Evolutionary conservation across 2,888 invertebrate genomes (phyloP).

Genomic region (Chaitophorus viminalis): DNA sequence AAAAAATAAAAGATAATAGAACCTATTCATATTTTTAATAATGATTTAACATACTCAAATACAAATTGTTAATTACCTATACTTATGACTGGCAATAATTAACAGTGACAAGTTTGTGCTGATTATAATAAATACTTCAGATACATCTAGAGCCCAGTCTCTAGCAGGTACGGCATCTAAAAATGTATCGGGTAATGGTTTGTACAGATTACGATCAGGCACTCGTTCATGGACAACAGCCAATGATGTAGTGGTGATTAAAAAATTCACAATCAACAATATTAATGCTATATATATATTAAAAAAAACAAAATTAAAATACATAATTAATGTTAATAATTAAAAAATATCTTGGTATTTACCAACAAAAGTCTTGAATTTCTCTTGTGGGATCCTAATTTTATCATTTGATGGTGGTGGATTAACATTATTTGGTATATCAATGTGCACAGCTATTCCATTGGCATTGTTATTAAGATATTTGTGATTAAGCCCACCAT

Average conservation of each 20-base stretch:
- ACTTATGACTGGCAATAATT: constrained; percentile 85
- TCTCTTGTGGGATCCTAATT: constrained; percentile 80
- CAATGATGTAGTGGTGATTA: constrained; percentile 77
- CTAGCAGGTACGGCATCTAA: constrained; percentile 79
- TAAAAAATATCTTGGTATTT: constrained; percentile 63
- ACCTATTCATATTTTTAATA: not conserved
- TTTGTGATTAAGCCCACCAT: constrained; percentile 28
- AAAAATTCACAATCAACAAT: constrained; percentile 74
- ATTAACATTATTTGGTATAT: constrained; percentile 48
- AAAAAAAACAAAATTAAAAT: constrained; percentile 63
- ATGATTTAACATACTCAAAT: constrained; percentile 11
- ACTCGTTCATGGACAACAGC: constrained; percentile 88
- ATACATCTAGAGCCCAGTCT: constrained; percentile 82
- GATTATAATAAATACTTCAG: constrained; percentile 87
- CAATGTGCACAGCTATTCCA: constrained; percentile 42
- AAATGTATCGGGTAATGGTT: constrained; percentile 85
- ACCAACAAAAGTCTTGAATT: constrained; percentile 81
- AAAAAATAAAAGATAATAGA: constrained; percentile 19
- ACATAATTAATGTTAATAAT: not conserved
- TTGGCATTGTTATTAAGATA: constrained; percentile 53
- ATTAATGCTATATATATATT: constrained; percentile 74
- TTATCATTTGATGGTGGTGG: constrained; percentile 31
- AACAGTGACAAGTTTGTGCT: constrained; percentile 80
- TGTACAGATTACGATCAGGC: constrained; percentile 79
- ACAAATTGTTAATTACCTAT: constrained; percentile 71